Evolutionary conservation across 1,140 invertebrate genomes (phyloP), one percentile per base, ranked within the genome.

Genomic region (Saccostrea glomerata): DNA sequence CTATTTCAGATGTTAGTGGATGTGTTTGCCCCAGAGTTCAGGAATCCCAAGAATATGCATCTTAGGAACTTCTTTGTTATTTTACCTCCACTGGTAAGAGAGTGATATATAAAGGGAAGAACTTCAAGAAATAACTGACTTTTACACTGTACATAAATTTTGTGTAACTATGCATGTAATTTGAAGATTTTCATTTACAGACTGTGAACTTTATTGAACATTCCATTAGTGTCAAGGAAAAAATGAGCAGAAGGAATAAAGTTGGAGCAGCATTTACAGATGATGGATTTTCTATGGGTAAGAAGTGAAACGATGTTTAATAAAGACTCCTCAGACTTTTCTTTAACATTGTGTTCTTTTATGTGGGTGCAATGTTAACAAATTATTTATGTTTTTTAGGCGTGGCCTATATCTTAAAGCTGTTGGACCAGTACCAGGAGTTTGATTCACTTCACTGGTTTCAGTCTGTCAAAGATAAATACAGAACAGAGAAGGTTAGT

Each of bases 381-480:
- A 47, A 36, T 36, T 36, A 36, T 1, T 36, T 36, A 20, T 55
- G 9, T 70, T 12, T 93, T 93, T 12, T 90, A 97, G 96, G 96
- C 66, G 92, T 97, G n/a, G 97, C 97, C 1, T 97, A 97, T 92
- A 95, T 97, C 60, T 94, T 97, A 15, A 96, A 96, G 91, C 93
- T 97, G 54, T 92, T 97, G 6, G 95, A 96, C 89, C 96, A 97
- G 93, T 96, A 96, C 91, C 95, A 96, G 77, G 97, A 98, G 91
- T 98, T 99, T 94, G 98, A 99, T 95, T 97, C 98, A 7, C 95
- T 99, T 1, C 98, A 98, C 94, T 99, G 99, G 99, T 99, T 99
- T 94, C 96, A 98, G 87, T 98, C 98, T 6, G 97, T 99, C 0
- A 95, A 96, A 82, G 96, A 97, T 89, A 97, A 97, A 93, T 97